These are phyloP conservation scores for Microctonus hyperodae DNA, from an alignment of 2,888 invertebrate genomes.

Conservation along the genomic window DNA sequence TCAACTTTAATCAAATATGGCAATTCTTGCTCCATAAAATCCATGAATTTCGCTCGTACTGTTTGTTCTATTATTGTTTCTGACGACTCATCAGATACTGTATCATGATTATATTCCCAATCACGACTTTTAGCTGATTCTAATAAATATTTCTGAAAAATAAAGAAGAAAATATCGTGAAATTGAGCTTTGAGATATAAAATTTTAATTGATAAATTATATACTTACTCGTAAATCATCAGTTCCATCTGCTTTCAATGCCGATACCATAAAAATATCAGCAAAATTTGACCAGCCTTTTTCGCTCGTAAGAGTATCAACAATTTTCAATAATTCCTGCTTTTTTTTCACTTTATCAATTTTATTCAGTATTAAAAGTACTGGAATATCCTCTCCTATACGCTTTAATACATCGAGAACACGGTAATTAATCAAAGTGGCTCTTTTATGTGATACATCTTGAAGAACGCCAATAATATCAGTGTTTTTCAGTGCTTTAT, in stretches of 20 bases:
- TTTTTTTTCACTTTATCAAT: slow-evolving; percentile 75
- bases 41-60: slow-evolving; percentile 83
- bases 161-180: slow-evolving; percentile 4
- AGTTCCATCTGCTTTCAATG: slow-evolving; percentile 79
- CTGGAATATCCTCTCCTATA: slow-evolving; percentile 65
- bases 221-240: slow-evolving; percentile 72
- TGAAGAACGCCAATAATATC: slow-evolving; percentile 87
- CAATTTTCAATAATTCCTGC: slow-evolving; percentile 72
- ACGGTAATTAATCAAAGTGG: slow-evolving; percentile 74
- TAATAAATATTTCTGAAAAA: slow-evolving; percentile 73
- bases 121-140: slow-evolving; percentile 70
- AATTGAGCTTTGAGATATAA: background rate
- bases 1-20: slow-evolving; percentile 78
- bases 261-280: slow-evolving; percentile 92
- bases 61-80: slow-evolving; percentile 75
- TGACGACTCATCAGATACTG: slow-evolving; percentile 78
- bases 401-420: slow-evolving; percentile 73
- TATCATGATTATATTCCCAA: slow-evolving; percentile 74
- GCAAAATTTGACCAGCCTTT: slow-evolving; percentile 80
- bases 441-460: slow-evolving; percentile 80
- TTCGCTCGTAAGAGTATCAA: slow-evolving; percentile 72
- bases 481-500: slow-evolving; percentile 71
- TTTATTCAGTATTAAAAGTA: slow-evolving; percentile 90
- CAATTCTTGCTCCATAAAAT: slow-evolving; percentile 83
- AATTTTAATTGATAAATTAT: background rate